These are phyloP conservation scores for Ciconia boyciana DNA, from an alignment of 2,113 vertebrate species.

Conservation along the genomic window DNA sequence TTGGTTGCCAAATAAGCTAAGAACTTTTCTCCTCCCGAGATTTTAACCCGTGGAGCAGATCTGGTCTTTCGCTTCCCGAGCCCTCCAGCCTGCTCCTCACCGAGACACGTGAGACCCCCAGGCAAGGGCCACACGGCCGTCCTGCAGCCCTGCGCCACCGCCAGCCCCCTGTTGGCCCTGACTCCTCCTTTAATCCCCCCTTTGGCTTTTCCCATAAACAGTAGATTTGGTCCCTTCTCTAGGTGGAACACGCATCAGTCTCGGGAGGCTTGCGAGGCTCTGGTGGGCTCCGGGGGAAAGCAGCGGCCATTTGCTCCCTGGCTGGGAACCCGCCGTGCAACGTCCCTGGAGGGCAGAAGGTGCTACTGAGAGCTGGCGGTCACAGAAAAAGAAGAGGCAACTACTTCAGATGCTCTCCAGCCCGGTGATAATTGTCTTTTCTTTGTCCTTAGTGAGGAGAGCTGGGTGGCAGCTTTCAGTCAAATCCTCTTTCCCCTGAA, in stretches of 20 bases:
- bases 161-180: background rate
- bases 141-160: background rate
- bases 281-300: background rate
- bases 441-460: background rate
- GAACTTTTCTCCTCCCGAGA: background rate
- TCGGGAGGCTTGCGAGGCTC: background rate
- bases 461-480: background rate
- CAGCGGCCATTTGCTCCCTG: accelerated
- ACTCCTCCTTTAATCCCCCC: background rate
- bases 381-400: background rate
- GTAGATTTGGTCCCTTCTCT: background rate
- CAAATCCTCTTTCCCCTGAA: background rate
- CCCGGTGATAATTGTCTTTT: background rate
- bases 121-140: background rate
- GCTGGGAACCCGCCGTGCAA: accelerated
- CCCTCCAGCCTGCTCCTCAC: background rate
- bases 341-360: background rate
- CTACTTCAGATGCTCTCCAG: background rate
- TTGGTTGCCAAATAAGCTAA: background rate
- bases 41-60: background rate
- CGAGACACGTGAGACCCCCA: accelerated
- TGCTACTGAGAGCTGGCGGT: background rate
- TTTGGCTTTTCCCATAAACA: accelerated
- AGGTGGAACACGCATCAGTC: accelerated
- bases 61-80: background rate